Evolutionary conservation across 2,888 invertebrate species (phyloP).

Genomic region (Pseudococcus viburni): DNA sequence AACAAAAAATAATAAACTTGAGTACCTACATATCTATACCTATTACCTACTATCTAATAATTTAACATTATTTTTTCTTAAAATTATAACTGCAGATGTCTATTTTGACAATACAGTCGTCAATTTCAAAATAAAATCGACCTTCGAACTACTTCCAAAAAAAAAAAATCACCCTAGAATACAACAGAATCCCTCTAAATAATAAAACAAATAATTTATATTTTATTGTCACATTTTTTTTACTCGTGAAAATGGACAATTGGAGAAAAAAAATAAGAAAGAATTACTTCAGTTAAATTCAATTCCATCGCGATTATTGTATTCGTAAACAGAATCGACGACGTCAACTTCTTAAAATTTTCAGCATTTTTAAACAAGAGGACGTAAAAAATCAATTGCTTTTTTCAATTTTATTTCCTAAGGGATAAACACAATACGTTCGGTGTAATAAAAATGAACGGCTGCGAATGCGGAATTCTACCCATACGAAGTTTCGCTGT

Average conservation of each 20-base stretch:
- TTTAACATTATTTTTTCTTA: no score
- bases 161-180: neutral
- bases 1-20: slow-evolving; percentile 21
- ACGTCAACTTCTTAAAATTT: slow-evolving; percentile 28
- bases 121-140: no score
- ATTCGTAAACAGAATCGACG: neutral
- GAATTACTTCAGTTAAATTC: slow-evolving; percentile 24
- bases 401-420: slow-evolving; percentile 39
- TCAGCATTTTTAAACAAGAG: slow-evolving; percentile 25
- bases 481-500: slow-evolving; percentile 14
- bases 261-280: neutral
- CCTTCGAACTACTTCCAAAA: no score
- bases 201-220: neutral
- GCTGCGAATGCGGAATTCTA: slow-evolving; percentile 25
- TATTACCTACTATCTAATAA: neutral
- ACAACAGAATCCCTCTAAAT: neutral
- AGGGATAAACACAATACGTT: slow-evolving; percentile 48
- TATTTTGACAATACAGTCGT: no score
- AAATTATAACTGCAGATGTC: no score
- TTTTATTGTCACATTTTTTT: neutral
- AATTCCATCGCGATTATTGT: slow-evolving; percentile 7
- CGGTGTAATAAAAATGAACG: slow-evolving; percentile 39
- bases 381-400: slow-evolving; percentile 55
- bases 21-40: neutral
- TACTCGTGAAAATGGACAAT: neutral